Evolutionary conservation across 2,797 vertebrate genomes (phyloP), one percentile per base, ranked within the genome.

Genomic region (Sylvia borin): DNA sequence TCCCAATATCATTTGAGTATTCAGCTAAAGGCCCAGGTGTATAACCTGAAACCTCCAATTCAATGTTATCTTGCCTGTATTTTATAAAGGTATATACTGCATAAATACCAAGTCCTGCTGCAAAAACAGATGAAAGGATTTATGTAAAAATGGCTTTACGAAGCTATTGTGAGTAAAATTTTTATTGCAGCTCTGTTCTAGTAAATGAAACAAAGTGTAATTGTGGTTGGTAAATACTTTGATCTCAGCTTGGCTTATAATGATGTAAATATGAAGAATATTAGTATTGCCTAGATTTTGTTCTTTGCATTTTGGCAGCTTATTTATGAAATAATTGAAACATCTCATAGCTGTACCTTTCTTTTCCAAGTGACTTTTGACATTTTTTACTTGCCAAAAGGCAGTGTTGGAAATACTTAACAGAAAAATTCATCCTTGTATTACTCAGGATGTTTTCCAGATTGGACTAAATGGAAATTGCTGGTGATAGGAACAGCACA

Each of bases 381-480:
- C 73, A 64, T 94, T 94, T 81, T 81, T 95, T 93, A 92, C 85
- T 92, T 96, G 94, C 94, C 82, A 72, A 92, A 91, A 86, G 64
- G n/a, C 47, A 95, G 61, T 16, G 2, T 78, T 97, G 97, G 97
- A 98, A 98, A 98, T 77, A 93, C 31, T 97, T 96, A 95, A 95
- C 72, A 95, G 93, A 95, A 94, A 93, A 79, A 92, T 92, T 96
- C 90, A 88, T 65, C 79, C 60, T 88, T 31, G 27, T 92, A 66
- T 97, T 97, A 96, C 94, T 97, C 93, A 87, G 65, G 75, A 81
- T 93, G 88, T 95, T 97, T 97, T 97, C 96, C 97, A 96, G 93
- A 90, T 92, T 88, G 75, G 61, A 58, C 86, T 68, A 68, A 94
- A 86, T 96, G 97, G 92, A 97, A 97, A 89, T 61, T 91, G 61